These are phyloP conservation scores for Oxyura jamaicensis DNA, from an alignment of 2,113 vertebrate species.

Conservation along the genomic window DNA sequence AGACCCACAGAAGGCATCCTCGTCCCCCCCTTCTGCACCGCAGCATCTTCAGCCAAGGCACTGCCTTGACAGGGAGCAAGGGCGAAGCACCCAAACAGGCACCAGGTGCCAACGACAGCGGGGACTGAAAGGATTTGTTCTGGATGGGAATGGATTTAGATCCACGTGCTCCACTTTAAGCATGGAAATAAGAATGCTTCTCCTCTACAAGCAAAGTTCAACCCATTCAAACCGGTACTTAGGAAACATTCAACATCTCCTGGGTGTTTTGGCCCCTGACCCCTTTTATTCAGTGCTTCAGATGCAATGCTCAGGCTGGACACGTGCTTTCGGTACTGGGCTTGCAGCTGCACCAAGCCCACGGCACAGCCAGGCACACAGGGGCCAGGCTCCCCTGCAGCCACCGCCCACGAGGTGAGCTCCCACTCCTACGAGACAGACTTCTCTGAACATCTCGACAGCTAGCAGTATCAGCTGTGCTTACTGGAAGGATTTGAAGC, in stretches of 20 bases:
- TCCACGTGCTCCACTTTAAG: neutral
- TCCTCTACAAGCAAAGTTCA: neutral
- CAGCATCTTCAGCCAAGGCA: accelerated
- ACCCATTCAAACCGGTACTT: neutral
- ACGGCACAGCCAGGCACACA: neutral
- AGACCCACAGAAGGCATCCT: neutral
- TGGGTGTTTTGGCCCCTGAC: neutral
- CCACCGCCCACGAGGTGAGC: neutral
- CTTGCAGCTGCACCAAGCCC: neutral
- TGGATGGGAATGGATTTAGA: neutral
- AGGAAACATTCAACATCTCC: neutral
- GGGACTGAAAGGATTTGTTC: neutral
- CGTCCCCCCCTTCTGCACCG: neutral
- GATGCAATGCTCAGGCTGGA: neutral
- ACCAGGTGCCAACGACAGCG: neutral
- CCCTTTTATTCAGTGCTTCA: neutral
- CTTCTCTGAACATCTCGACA: neutral
- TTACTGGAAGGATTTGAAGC: neutral
- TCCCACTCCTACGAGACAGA: neutral
- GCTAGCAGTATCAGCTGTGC: neutral
- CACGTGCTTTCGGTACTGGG: accelerated
- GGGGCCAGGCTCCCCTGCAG: neutral
- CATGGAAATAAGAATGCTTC: neutral
- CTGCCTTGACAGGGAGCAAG: neutral
- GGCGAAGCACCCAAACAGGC: neutral